phyloP scores from a whole-genome alignment of 2,888 invertebrate species.

The Laspeyria flexula region DNA sequence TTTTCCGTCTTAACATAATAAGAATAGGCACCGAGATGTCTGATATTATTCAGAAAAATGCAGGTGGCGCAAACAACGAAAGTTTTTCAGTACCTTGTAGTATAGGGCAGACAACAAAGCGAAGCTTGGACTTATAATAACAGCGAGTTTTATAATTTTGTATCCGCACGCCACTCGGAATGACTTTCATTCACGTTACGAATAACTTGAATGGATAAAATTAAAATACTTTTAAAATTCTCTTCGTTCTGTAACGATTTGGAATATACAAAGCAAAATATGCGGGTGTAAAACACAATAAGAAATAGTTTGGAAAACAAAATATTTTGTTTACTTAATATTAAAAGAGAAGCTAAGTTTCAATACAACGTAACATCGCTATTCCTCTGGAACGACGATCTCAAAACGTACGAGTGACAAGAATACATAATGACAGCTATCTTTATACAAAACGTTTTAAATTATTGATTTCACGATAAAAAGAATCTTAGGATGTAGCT shows the following conservation, averaged over 20 bases:
- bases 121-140: constrained; percentile 23
- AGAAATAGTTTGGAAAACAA: too few relatives aligned
- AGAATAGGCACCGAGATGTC: constrained; percentile 5
- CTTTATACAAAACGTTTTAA: too few relatives aligned
- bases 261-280: too few relatives aligned
- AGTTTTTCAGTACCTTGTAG: constrained; percentile 23
- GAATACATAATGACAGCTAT: too few relatives aligned
- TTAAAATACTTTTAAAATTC: neutral
- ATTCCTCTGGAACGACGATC: too few relatives aligned
- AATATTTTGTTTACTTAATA: too few relatives aligned
- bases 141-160: constrained; percentile 14
- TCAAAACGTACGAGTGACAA: too few relatives aligned
- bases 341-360: too few relatives aligned
- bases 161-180: constrained; percentile 15
- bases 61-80: constrained; percentile 43
- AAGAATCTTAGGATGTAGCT: too few relatives aligned
- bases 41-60: constrained; percentile 25
- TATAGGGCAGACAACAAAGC: constrained; percentile 10
- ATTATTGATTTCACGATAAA: too few relatives aligned
- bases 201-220: neutral
- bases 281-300: too few relatives aligned
- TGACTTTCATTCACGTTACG: constrained; percentile 7
- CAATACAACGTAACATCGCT: too few relatives aligned
- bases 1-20: neutral
- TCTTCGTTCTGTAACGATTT: neutral